phyloP scores from a whole-genome alignment of 1,140 invertebrate species.

The Scylla paramamosain region DNA sequence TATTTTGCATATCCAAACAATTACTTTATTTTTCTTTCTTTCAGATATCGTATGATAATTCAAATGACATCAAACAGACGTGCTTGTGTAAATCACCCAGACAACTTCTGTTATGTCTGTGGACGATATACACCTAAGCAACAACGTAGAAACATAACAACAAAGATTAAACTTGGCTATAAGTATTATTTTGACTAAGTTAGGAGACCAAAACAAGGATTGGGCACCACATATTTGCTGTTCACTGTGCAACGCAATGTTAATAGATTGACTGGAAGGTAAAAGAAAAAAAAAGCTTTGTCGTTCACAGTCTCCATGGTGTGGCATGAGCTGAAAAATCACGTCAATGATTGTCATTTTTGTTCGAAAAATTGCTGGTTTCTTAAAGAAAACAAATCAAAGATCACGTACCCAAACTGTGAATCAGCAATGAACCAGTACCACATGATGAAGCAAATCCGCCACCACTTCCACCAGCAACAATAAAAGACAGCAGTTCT shows the following conservation, averaged over 20 bases:
- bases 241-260: background rate
- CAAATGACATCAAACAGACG: constrained; percentile 57
- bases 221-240: too few relatives aligned
- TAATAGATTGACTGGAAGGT: background rate
- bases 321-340: constrained; percentile 40
- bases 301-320: background rate
- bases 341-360: constrained; percentile 3
- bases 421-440: constrained; percentile 41
- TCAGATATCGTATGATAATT: constrained; percentile 24
- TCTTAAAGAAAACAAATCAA: constrained; percentile 55
- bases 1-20: too few relatives aligned
- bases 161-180: too few relatives aligned
- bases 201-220: too few relatives aligned
- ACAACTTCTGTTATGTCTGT: constrained; percentile 31
- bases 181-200: too few relatives aligned
- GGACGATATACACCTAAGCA: background rate
- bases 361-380: constrained; percentile 44
- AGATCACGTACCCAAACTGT: constrained; percentile 40
- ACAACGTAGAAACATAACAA: too few relatives aligned
- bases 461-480: constrained; percentile 51
- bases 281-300: constrained; percentile 27
- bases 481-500: constrained; percentile 34
- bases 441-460: constrained; percentile 46
- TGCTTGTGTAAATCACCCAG: constrained; percentile 51
- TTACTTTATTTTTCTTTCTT: background rate